phyloP scores from a whole-genome alignment of 1,140 invertebrate genomes.

The Ruditapes philippinarum region DNA sequence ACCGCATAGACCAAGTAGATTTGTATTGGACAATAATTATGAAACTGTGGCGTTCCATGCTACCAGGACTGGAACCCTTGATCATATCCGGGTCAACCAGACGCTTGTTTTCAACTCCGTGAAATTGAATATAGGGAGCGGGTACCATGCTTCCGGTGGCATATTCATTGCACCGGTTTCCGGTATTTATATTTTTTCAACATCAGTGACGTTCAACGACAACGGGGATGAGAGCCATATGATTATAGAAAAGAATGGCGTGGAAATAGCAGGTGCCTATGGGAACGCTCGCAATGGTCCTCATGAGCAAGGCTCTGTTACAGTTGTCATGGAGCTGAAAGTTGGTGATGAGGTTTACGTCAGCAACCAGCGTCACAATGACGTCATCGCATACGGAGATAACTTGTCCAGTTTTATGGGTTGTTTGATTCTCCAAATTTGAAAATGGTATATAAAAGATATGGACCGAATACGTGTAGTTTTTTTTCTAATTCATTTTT shows the following conservation, averaged over 20 bases:
- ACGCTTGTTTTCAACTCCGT: slow-evolving; percentile 4
- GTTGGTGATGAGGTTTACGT: neutral
- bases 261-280: neutral
- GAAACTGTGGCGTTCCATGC: slow-evolving; percentile 15
- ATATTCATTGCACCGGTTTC: slow-evolving; percentile 10
- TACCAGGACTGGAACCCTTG: neutral
- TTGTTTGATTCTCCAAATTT: neutral
- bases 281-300: neutral
- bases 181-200: slow-evolving; percentile 3
- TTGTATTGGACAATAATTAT: neutral
- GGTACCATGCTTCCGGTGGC: neutral
- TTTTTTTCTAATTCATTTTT: too few species aligned
- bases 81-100: neutral
- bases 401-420: slow-evolving; percentile 16
- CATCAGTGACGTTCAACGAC: neutral
- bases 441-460: too few species aligned
- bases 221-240: neutral
- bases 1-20: neutral
- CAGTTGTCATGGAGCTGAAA: neutral
- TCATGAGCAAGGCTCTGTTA: slow-evolving; percentile 12
- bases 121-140: neutral
- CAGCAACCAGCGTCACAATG: neutral
- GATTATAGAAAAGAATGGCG: slow-evolving; percentile 4
- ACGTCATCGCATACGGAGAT: neutral
- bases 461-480: too few species aligned